Evolutionary conservation across 2,888 invertebrate species (phyloP).

Genomic region (Dasypolia templi): DNA sequence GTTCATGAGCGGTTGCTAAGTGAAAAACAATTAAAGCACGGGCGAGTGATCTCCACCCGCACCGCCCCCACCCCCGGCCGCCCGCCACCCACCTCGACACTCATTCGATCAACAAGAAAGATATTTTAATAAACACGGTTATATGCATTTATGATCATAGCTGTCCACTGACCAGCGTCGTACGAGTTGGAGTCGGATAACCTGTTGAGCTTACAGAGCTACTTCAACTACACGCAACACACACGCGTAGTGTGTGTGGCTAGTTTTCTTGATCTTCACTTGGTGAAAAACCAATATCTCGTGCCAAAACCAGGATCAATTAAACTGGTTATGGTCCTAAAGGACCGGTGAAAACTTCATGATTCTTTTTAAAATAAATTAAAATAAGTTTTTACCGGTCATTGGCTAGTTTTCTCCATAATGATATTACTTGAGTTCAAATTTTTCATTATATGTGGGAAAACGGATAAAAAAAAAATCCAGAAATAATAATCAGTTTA

Average conservation of each 20-base stretch:
- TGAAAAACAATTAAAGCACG: constrained; percentile 91
- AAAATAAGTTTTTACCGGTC: not conserved
- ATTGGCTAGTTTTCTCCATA: not conserved
- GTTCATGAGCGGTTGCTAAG: constrained; percentile 91
- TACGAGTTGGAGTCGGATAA: constrained; percentile 36
- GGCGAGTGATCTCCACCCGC: constrained; percentile 88
- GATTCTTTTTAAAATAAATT: no score
- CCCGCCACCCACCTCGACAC: constrained; percentile 73
- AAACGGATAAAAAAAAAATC: constrained; percentile 6
- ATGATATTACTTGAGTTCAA: not conserved
- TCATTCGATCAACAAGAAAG: constrained; percentile 85
- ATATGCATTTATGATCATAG: constrained; percentile 68
- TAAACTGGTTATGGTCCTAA: not conserved
- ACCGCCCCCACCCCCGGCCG: constrained; percentile 68
- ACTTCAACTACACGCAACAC: constrained; percentile 35
- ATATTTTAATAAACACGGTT: constrained; percentile 80
- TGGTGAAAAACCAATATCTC: constrained; percentile 3
- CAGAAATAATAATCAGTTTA: constrained; percentile 24
- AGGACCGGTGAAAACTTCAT: no score
- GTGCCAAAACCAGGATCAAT: not conserved
- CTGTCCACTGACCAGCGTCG: constrained; percentile 44
- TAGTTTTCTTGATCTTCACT: not conserved
- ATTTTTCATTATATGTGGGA: not conserved
- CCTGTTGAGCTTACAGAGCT: constrained; percentile 57
- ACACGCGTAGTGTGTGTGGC: constrained; percentile 2